phyloP scores from a whole-genome alignment of 1,140 invertebrate genomes.

The Psilanteris sp. region DNA sequence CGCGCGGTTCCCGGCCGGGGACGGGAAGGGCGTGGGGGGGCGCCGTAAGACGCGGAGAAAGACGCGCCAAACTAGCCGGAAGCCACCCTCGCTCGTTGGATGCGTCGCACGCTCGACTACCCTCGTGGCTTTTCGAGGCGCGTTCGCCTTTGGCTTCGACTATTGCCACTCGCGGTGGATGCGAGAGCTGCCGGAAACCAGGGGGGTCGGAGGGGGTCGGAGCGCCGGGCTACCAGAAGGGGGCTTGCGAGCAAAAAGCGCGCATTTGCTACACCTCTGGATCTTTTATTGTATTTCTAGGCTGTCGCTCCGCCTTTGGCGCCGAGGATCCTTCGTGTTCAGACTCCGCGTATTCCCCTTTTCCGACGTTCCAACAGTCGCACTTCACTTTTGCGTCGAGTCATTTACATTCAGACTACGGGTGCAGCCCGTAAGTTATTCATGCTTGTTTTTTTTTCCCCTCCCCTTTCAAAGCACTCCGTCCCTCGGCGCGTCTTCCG shows the following conservation, averaged over 20 bases:
- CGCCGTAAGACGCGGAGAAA: no score
- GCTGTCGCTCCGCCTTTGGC: slow-evolving; percentile 58
- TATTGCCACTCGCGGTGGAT: slow-evolving; percentile 38
- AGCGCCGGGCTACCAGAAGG: not conserved
- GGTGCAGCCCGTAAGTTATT: slow-evolving; percentile 53
- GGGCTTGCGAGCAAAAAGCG: slow-evolving; percentile 42
- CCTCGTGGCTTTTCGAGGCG: slow-evolving; percentile 38
- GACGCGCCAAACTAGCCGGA: slow-evolving; percentile 51
- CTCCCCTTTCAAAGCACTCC: not conserved
- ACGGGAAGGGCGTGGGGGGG: no score
- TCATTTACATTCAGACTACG: slow-evolving; percentile 60
- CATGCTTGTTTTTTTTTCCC: slow-evolving; percentile 39
- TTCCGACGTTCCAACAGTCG: slow-evolving; percentile 18
- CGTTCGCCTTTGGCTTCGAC: slow-evolving; percentile 54
- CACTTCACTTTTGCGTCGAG: slow-evolving; percentile 38
- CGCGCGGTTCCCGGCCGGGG: no score
- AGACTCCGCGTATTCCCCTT: slow-evolving; percentile 29
- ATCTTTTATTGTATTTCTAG: slow-evolving; percentile 60
- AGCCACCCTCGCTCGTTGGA: slow-evolving; percentile 28
- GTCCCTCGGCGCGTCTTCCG: not conserved
- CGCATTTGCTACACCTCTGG: slow-evolving; percentile 46
- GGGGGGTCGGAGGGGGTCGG: slow-evolving; percentile 5
- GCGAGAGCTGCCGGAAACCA: slow-evolving; percentile 17
- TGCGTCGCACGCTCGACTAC: slow-evolving; percentile 56
- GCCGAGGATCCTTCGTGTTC: slow-evolving; percentile 53